A percentile compares a stretch with the other conserved stretches of the same genome.
phyloP scores from a whole-genome alignment of 2,888 invertebrate genomes.

The Aleiodes testaceus region DNA sequence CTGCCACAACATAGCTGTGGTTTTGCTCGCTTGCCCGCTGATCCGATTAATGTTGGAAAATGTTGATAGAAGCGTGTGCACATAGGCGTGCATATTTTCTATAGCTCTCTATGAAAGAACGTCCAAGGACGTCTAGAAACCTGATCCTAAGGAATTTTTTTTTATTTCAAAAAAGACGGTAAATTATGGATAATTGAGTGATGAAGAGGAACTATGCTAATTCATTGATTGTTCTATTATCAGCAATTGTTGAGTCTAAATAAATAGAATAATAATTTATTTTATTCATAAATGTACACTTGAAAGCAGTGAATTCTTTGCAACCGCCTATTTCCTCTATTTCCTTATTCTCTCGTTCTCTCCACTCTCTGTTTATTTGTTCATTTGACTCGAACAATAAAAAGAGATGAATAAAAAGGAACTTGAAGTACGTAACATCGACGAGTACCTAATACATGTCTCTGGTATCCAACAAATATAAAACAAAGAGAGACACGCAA shows the following conservation, averaged over 20 bases:
- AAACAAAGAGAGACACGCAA: slow-evolving; percentile 52
- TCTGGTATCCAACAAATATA: slow-evolving; percentile 37
- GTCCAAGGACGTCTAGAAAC: slow-evolving; percentile 29
- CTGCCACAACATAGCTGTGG: slow-evolving; percentile 32
- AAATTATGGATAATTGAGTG: neutral
- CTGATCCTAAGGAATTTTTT: neutral
- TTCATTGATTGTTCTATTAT: slow-evolving; percentile 9
- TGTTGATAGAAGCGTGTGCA: slow-evolving; percentile 20
- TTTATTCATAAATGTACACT: slow-evolving; percentile 9
- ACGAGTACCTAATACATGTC: slow-evolving; percentile 31
- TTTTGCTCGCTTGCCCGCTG: slow-evolving; percentile 9
- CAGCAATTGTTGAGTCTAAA: neutral
- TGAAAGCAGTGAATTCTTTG: slow-evolving; percentile 7
- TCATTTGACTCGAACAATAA: slow-evolving; percentile 6
- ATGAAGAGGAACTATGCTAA: neutral
- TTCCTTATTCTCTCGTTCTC: neutral
- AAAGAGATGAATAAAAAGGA: neutral
- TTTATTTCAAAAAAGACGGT: neutral
- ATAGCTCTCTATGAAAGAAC: slow-evolving; percentile 17
- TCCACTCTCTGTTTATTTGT: slow-evolving; percentile 6
- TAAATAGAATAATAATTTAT: slow-evolving; percentile 9
- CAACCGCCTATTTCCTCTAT: neutral
- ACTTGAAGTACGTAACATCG: slow-evolving; percentile 11
- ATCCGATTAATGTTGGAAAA: slow-evolving; percentile 29
- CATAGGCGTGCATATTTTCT: slow-evolving; percentile 4